Evolutionary conservation across 2,113 vertebrate species (phyloP).

Genomic region (Perca fluviatilis): DNA sequence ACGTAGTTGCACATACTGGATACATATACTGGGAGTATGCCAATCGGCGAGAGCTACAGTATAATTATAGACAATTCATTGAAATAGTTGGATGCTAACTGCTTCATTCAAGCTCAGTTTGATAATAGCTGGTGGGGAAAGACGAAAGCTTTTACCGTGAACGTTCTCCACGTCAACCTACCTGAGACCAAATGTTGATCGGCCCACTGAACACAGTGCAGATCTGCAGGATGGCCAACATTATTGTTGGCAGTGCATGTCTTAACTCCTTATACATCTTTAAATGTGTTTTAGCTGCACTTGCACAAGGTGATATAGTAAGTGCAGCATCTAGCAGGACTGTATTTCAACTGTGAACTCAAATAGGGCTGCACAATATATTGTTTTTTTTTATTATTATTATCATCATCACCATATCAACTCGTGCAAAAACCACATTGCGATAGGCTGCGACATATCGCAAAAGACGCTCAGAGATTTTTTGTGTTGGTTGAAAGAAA

Average conservation of each 20-base stretch:
- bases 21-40: background rate
- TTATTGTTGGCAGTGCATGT: slow-evolving; percentile 1
- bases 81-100: background rate
- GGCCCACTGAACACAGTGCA: background rate
- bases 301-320: background rate
- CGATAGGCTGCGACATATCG: too few species aligned
- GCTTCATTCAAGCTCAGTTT: slow-evolving; percentile 25
- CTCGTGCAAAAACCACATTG: too few species aligned
- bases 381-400: too few species aligned
- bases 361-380: too few species aligned
- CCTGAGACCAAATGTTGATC: background rate
- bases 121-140: background rate
- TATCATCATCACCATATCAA: too few species aligned
- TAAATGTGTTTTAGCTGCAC: background rate
- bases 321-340: background rate
- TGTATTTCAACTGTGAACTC: background rate
- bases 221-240: background rate
- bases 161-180: background rate
- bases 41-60: background rate
- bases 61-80: slow-evolving; percentile 19
- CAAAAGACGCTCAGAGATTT: too few species aligned
- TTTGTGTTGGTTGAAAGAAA: too few species aligned
- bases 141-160: background rate
- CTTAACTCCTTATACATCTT: slow-evolving; percentile 8
- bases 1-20: background rate